Percentiles rank a stretch among this genome's conserved stretches.
Conservation (phyloP, 2,113 vertebrate genomes). For the Mesembrinibis cayennensis region DNA sequence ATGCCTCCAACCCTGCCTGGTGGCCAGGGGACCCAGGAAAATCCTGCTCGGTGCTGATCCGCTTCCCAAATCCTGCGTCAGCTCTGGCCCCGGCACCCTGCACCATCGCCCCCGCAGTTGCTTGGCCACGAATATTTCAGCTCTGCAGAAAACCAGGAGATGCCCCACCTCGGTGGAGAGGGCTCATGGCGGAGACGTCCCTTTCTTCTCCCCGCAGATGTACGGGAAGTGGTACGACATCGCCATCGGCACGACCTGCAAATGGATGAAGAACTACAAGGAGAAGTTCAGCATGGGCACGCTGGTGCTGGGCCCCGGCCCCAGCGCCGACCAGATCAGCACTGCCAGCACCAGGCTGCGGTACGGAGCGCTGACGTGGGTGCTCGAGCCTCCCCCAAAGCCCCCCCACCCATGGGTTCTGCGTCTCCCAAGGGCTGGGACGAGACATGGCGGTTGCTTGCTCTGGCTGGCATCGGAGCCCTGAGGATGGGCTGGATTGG, state of each 20-base stretch:
- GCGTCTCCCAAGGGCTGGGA: not conserved
- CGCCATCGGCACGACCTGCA: slow-evolving; percentile 77
- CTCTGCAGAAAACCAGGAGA: not conserved
- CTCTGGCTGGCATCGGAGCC: not conserved
- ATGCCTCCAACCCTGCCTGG: not conserved
- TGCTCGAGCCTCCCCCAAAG: not conserved
- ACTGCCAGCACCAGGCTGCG: slow-evolving; percentile 62
- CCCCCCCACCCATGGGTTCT: not conserved
- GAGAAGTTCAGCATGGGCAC: slow-evolving; percentile 75
- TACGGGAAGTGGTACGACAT: slow-evolving; percentile 88
- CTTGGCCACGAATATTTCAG: not conserved
- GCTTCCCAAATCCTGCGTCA: not conserved
- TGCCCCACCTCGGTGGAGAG: not conserved
- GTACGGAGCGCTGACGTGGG: slow-evolving; percentile 8
- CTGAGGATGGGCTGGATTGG: not conserved
- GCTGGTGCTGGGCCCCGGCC: slow-evolving; percentile 68
- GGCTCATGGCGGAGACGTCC: accelerated
- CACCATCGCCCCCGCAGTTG: not conserved
- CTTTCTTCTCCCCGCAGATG: slow-evolving; percentile 51
- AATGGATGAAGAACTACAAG: slow-evolving; percentile 68
- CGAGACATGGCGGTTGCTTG: not conserved
- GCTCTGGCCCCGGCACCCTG: not conserved
- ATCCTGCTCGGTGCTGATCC: not conserved
- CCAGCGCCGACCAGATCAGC: not conserved
- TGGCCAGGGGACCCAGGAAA: not conserved